Evolutionary conservation across 2,888 invertebrate species (phyloP), one percentile per base, ranked within the genome.

Genomic region (Volucella zonaria): DNA sequence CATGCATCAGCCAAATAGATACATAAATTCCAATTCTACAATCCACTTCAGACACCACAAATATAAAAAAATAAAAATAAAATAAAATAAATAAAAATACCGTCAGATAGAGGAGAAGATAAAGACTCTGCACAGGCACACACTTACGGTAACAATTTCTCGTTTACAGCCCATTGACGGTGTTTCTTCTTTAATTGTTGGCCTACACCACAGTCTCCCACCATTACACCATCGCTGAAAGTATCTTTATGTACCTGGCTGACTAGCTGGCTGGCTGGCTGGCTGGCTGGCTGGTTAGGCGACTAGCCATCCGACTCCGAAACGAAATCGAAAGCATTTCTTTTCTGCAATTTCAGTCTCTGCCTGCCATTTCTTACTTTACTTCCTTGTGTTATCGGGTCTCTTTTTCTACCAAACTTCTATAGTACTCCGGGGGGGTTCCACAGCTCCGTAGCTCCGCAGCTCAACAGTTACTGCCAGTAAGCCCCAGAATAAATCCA

Each of bases 271-370:
- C 31, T 31, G 31, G 31, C 31, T 31, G 31, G 31, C 4, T 31
- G 31, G 31, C 31, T 31, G 31, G 31, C 31, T 31, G 31, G 38
- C 51, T 42, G 70, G 10, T 47, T 52, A 71, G 51, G 52, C 49
- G 51, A 10, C 45, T 43, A 76, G 62, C 15, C 82, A 71, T 49
- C 51, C 61, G 73, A 80, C 76, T 56, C 83, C 82, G 68, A 87
- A 88, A 88, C 77, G 88, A 88, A 88, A 88, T 85, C 88, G 88
- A 88, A 88, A 88, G 88, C 88, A 87, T 87, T 87, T 87, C 87
- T 87, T 85, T 85, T 74, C 77, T 64, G 58, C 68, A 45, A 62
- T 61, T 74, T 79, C 31, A 77, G 75, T 81, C 85, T 86, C 81
- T 86, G 81, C 86, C 81, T 86, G 81, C 86, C 86, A 86, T 86